Base-by-base conservation (phyloP, 2,113 vertebrate genomes). In the Heterocephalus glaber region DNA sequence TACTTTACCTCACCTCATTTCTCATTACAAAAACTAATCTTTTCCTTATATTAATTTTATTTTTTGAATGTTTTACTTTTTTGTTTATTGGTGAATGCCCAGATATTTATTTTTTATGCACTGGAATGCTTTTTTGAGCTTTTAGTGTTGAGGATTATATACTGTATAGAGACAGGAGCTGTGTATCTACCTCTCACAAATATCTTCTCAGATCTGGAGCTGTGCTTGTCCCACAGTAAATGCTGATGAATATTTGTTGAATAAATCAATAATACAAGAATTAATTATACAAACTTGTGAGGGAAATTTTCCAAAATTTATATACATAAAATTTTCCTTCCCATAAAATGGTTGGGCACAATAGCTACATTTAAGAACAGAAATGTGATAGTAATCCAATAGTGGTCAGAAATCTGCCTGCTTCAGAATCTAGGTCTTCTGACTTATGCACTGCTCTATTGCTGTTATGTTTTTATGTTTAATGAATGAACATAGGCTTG, bases 391-490 rank as follows among this genome's bases (percentile, higher is more conserved):
- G 14, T 87, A 80, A 76, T 58, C 12, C 28, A 38, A 47, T 17
- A 68, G 17, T 58, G 5, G 72, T 86, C 58, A 30, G 14, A 77
- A 90, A 68, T 77, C 70, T 85, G 14, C 38, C 56, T 54, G 49
- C 7, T 74, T 92, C 61, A 70, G 52, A 96, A 88, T 95, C 76
- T 92, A 92, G 70, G 52, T 96, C 52, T 35, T 76, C 72, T 92
- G 17, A 72, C 11, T 49, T 86, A 83, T 35, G 13, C 38, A 41
- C 4, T 19, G 49, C 65, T 90, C 56, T 49, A 26, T 41, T 81
- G 47, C 81, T 65, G 58, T 86, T 90, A 65, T 2, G 56, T 56
- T 86, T 96, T 72, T 38, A 24, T 7, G 28, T 60, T 93, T 80
- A 86, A 74, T 65, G 74, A 72, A 86, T 93, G 56, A 93, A 86